These are phyloP conservation scores for Haplochromis burtoni DNA, from an alignment of 2,113 vertebrate genomes.

Conservation along the genomic window DNA sequence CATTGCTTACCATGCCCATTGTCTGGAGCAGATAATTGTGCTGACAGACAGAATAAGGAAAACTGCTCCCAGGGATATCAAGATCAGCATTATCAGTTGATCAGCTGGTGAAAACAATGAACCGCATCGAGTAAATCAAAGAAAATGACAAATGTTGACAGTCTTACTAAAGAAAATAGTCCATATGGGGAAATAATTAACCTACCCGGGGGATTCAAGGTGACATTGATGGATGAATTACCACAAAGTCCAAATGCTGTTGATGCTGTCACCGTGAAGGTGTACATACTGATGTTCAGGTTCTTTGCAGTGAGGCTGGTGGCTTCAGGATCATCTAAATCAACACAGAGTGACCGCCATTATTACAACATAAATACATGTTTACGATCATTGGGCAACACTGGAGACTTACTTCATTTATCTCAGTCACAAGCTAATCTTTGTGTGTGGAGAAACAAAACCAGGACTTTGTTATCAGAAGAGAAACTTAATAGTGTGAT, in stretches of 20 bases:
- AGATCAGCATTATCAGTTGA: not conserved
- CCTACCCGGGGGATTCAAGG: slow-evolving; percentile 10
- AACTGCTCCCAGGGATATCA: not conserved
- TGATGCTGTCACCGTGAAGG: slow-evolving; percentile 31
- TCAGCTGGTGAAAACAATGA: slow-evolving; percentile 12
- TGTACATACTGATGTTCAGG: slow-evolving; percentile 13
- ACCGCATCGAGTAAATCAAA: rapidly evolving
- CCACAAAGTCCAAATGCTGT: slow-evolving; percentile 45
- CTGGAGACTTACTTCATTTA: not conserved
- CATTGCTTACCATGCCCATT: slow-evolving; percentile 39
- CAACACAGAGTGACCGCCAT: not conserved
- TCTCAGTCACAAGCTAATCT: not conserved
- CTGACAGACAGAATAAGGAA: not conserved
- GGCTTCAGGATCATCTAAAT: not conserved
- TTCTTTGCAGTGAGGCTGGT: slow-evolving; percentile 11
- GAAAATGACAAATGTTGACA: too few species aligned
- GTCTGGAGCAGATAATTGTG: slow-evolving; percentile 14
- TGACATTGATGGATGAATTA: rapidly evolving
- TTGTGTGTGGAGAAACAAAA: not conserved
- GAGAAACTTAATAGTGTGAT: too few species aligned
- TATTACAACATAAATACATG: rapidly evolving
- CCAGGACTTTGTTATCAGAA: not conserved
- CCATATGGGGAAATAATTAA: not conserved
- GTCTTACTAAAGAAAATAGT: too few species aligned
- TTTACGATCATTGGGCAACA: not conserved